phyloP scores from a whole-genome alignment of 2,888 invertebrate genomes.

The Ennomos fuscantarius region DNA sequence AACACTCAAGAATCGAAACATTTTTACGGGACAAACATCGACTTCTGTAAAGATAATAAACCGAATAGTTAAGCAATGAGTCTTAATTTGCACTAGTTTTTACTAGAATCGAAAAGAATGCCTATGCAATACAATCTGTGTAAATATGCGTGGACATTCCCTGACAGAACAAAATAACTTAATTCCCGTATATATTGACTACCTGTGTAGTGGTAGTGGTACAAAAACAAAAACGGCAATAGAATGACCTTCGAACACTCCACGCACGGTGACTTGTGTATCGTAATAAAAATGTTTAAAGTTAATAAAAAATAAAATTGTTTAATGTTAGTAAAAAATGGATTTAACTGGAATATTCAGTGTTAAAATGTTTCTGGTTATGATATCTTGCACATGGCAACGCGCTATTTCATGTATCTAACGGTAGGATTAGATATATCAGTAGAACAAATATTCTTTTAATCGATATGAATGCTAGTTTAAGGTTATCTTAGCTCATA shows the following conservation, averaged over 20 bases:
- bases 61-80: too few species aligned
- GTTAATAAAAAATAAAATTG: too few species aligned
- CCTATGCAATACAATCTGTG: constrained; percentile 5
- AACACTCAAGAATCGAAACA: too few species aligned
- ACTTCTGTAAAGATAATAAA: too few species aligned
- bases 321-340: too few species aligned
- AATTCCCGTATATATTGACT: background rate
- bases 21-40: too few species aligned
- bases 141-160: constrained; percentile 8
- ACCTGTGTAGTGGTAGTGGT: too few species aligned
- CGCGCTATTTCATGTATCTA: constrained; percentile 3
- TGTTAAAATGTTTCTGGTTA: background rate
- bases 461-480: constrained; percentile 17
- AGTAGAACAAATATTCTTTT: too few species aligned
- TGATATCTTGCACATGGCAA: constrained; percentile 10
- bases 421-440: too few species aligned
- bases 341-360: background rate
- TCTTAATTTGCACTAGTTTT: too few species aligned
- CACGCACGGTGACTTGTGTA: constrained; percentile 4
- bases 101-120: too few species aligned
- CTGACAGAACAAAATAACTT: constrained; percentile 2
- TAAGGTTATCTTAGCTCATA: constrained; percentile 28
- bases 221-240: constrained; percentile 20
- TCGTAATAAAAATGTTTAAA: background rate
- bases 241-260: constrained; percentile 26